Conservation (phyloP, 2,888 invertebrate genomes). For the Parnassius glacialis region DNA sequence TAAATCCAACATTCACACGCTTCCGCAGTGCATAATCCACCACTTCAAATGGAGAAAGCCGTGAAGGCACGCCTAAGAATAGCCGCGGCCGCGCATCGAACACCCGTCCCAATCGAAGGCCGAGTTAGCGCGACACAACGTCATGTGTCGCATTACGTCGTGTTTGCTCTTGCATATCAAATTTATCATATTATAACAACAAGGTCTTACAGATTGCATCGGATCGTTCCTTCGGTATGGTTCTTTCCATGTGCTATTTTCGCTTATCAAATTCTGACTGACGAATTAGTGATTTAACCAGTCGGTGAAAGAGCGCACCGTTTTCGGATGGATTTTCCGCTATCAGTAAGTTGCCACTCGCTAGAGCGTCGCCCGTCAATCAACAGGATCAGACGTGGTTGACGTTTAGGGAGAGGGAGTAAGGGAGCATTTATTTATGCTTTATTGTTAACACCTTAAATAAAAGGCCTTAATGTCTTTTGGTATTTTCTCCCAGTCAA, state of each 20-base stretch:
- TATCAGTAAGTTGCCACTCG: too few species aligned
- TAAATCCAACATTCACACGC: slow-evolving; percentile 8
- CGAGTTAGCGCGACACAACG: slow-evolving; percentile 14
- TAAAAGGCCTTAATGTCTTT: too few species aligned
- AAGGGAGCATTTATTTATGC: too few species aligned
- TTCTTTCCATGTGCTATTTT: background rate
- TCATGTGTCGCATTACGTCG: slow-evolving; percentile 6
- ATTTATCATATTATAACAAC: slow-evolving; percentile 4
- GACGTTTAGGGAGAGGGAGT: too few species aligned
- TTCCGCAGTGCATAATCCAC: slow-evolving; percentile 29
- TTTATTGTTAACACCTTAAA: too few species aligned
- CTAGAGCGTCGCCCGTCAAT: too few species aligned
- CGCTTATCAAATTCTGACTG: background rate
- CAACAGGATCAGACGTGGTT: too few species aligned
- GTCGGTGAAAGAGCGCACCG: too few species aligned
- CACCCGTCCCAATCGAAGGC: slow-evolving; percentile 25
- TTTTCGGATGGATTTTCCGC: too few species aligned
- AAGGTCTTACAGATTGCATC: background rate
- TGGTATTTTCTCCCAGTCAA: too few species aligned
- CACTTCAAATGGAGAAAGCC: slow-evolving; percentile 25
- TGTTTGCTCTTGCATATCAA: slow-evolving; percentile 5
- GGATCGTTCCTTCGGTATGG: background rate
- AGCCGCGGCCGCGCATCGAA: slow-evolving; percentile 8
- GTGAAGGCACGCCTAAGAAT: slow-evolving; percentile 18
- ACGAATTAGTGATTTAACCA: too few species aligned